phyloP scores from a whole-genome alignment of 2,113 vertebrate species.

The Gallinago paraguaiae region DNA sequence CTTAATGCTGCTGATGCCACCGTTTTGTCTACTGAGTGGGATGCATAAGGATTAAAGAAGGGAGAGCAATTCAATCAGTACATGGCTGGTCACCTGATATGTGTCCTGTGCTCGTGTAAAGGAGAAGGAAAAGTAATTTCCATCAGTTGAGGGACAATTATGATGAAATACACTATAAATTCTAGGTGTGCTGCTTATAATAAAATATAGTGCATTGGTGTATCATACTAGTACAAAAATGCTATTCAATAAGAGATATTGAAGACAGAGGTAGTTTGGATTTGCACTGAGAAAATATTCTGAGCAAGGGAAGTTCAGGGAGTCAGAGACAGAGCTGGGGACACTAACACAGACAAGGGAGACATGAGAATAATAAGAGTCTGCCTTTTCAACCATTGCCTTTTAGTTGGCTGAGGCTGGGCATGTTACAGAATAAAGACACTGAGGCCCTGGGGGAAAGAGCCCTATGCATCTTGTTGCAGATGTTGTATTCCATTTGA shows the following conservation, averaged over 20 bases:
- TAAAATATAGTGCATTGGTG: background rate
- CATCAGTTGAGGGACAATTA: background rate
- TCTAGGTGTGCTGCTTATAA: background rate
- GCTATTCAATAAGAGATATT: background rate
- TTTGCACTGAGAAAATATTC: background rate
- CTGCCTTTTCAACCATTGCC: background rate
- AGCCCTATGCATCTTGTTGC: background rate
- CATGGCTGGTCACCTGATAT: background rate
- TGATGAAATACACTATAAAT: background rate
- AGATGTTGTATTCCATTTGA: background rate
- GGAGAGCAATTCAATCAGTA: background rate
- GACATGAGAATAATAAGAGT: background rate
- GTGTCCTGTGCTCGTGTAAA: background rate
- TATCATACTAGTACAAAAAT: background rate
- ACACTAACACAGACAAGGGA: background rate
- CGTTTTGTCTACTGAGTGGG: background rate
- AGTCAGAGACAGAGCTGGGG: background rate
- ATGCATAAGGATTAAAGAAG: background rate
- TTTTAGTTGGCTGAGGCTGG: background rate
- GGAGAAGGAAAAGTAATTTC: background rate
- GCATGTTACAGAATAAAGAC: background rate
- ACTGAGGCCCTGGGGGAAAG: background rate
- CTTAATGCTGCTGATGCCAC: background rate
- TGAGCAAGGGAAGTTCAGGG: background rate
- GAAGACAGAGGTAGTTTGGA: background rate